These are phyloP conservation scores for Pseudoatta argentina DNA, from an alignment of 1,140 invertebrate genomes.

Conservation along the genomic window DNA sequence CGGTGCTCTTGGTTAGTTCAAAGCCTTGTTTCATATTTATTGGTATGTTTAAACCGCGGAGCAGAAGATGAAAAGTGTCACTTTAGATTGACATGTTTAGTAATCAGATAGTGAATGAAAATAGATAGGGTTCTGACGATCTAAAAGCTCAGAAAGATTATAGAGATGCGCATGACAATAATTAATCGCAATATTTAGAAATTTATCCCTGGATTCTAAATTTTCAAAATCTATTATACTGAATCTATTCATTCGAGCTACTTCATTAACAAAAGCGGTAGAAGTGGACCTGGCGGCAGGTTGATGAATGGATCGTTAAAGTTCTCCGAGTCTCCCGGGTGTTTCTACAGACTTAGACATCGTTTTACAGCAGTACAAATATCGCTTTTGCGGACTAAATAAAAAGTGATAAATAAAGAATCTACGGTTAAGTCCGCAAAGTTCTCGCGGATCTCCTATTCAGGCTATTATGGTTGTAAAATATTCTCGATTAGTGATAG, in stretches of 20 bases:
- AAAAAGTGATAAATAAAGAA: slow-evolving; percentile 58
- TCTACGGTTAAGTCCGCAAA: slow-evolving; percentile 3
- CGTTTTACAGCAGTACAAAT: slow-evolving; percentile 57
- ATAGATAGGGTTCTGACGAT: not conserved
- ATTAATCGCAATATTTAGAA: slow-evolving; percentile 47
- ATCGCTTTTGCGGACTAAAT: slow-evolving; percentile 20
- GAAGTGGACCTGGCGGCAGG: slow-evolving; percentile 49
- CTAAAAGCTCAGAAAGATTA: slow-evolving; percentile 9
- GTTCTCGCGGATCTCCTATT: not conserved
- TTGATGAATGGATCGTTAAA: slow-evolving; percentile 62
- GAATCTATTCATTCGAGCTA: slow-evolving; percentile 11
- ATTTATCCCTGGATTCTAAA: slow-evolving; percentile 42
- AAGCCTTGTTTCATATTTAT: slow-evolving; percentile 41
- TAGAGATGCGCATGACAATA: not conserved
- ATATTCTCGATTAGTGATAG: slow-evolving; percentile 45
- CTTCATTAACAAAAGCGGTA: slow-evolving; percentile 60
- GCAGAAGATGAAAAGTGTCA: slow-evolving; percentile 39
- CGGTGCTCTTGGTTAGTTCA: slow-evolving; percentile 21
- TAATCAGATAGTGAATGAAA: not conserved
- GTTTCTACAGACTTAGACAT: slow-evolving; percentile 31
- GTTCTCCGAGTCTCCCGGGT: slow-evolving; percentile 27
- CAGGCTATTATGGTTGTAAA: slow-evolving; percentile 20
- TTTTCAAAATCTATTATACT: slow-evolving; percentile 47
- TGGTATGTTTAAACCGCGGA: slow-evolving; percentile 17
- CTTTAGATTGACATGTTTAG: slow-evolving; percentile 38